Evolutionary conservation across 2,797 vertebrate species (phyloP).

Genomic region (Sebastes iracundus): DNA sequence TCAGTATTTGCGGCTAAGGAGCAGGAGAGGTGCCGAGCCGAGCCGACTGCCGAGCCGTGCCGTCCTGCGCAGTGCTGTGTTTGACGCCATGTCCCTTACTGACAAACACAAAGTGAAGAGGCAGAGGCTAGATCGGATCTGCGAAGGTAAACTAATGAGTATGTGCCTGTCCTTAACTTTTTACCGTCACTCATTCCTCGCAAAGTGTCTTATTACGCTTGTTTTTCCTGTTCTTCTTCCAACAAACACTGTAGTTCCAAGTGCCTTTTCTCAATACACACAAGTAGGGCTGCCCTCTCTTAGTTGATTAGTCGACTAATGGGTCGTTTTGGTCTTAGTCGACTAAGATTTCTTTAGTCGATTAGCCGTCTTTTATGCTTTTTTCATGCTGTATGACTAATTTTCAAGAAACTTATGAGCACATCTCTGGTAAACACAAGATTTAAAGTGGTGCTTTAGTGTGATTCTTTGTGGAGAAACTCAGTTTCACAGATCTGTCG

Average conservation of each 20-base stretch:
- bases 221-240: neutral
- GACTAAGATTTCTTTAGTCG: no score
- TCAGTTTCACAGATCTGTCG: no score
- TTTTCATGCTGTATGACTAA: no score
- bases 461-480: no score
- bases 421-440: no score
- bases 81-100: conserved; percentile 83
- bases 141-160: conserved; percentile 80
- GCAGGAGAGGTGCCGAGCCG: conserved; percentile 56
- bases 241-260: neutral
- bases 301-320: no score
- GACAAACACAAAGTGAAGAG: conserved; percentile 90
- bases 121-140: conserved; percentile 86
- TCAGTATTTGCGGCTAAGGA: conserved; percentile 64
- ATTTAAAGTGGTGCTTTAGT: no score
- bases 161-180: conserved; percentile 6
- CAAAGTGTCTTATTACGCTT: neutral
- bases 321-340: no score
- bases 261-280: neutral
- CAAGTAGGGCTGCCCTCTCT: neutral
- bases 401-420: no score
- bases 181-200: neutral
- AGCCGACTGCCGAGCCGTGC: neutral
- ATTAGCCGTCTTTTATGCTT: no score
- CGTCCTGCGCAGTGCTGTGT: conserved; percentile 50